A percentile compares a stretch with the other conserved stretches of the same genome.
phyloP scores from a whole-genome alignment of 2,797 vertebrate species.

The Argya squamiceps region DNA sequence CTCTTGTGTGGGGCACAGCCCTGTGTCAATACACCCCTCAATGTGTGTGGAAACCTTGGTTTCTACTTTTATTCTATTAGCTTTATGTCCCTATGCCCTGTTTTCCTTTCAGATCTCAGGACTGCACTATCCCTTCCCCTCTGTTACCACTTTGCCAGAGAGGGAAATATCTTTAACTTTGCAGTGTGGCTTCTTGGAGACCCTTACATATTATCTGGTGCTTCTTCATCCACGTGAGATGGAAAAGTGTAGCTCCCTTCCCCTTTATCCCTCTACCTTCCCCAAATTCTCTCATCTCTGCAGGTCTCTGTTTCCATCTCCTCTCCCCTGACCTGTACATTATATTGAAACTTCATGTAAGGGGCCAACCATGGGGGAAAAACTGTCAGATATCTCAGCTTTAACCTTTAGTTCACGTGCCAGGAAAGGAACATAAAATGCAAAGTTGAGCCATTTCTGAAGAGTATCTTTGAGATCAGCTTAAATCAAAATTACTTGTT shows the following conservation, averaged over 20 bases:
- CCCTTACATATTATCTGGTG: neutral
- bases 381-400: neutral
- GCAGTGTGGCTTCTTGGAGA: neutral
- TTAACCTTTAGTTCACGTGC: fast-evolving
- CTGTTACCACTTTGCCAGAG: neutral
- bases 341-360: neutral
- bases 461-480: neutral
- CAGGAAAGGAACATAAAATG: neutral
- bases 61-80: conserved; percentile 1
- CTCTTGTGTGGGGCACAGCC: conserved; percentile 11
- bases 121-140: neutral
- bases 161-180: neutral
- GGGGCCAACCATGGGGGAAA: neutral
- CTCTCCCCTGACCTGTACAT: neutral
- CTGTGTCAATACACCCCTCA: conserved; percentile 33
- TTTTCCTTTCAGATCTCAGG: neutral
- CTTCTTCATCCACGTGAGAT: neutral
- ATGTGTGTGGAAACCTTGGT: neutral
- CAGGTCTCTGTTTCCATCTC: neutral
- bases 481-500: neutral
- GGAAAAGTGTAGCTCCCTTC: neutral
- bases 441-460: neutral
- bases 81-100: neutral
- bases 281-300: neutral
- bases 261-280: neutral